Base-by-base conservation (phyloP, 1,140 invertebrate genomes). In the Pseudomyrmex dendroicus region DNA sequence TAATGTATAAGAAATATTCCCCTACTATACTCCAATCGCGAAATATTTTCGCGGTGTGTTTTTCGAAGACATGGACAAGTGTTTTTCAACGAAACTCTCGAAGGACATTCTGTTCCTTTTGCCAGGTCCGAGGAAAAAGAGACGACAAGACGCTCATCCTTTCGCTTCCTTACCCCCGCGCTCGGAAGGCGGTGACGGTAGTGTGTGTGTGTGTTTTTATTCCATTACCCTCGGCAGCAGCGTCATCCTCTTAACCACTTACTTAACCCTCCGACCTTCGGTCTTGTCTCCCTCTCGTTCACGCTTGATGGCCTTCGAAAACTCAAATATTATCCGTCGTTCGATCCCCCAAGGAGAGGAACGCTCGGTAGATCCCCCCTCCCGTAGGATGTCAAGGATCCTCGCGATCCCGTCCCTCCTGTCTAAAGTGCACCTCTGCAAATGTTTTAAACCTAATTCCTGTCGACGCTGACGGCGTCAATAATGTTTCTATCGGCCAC, bases 201-300 rank as follows among this genome's bases (percentile, higher is more conserved):
- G 67, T 88, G 86, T 91, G 13, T 73, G 3, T 89, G 90, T 92
- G 91, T 92, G 91, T 92, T 92, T 92, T 92, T 92, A 92, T 92
- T 92, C 91, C 91, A 92, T 92, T 92, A 92, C 87, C 86, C 35
- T 35, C 66, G 59, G 66, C 62, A 80, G 54, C 68, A 68, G 72
- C 82, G 63, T 82, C 82, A 86, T 88, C 90, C 87, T 91, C 91
- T 90, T 91, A 92, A 91, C 89, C 91, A 92, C 90, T 92, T 92
- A 91, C 91, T 92, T 92, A 92, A 92, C 89, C 87, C 84, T 89
- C 35, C 85, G 84, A 90, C 86, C 87, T 89, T 78, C 88, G 85
- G 64, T 84, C 88, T 84, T 72, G 77, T 78, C 80, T 66, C 50
- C 80, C 17, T 48, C 8, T 48, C 61, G 66, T 73, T 85, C 59